Evolutionary conservation across 2,797 vertebrate genomes (phyloP), one percentile per base, ranked within the genome.

Genomic region (Pipistrellus nathusii): DNA sequence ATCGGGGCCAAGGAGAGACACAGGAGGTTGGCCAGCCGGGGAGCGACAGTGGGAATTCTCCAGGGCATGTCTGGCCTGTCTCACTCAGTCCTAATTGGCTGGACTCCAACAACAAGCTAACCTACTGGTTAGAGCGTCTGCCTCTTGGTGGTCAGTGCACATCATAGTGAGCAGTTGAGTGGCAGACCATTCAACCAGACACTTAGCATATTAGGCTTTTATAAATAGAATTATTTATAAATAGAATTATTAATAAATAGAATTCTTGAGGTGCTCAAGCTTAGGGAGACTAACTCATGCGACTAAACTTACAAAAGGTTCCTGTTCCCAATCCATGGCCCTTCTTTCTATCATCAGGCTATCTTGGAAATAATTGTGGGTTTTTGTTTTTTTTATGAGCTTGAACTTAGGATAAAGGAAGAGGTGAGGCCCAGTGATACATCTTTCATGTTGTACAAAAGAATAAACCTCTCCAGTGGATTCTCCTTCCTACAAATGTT

Each of bases 341-440:
- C 0, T 71, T 57, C 62, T 75, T 59, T 35, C 15, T 66, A 0
- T 93, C 62, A 57, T 88, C 38, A 78, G 66, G 46, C 41, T 85
- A 85, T 30, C 38, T 90, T 89, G 59, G 75, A 88, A 75, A 12
- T 85, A 80, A 83, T 27, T 93, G 35, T 92, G 35, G 1, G 13
- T 25, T 35, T 23, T 41, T 41, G 46, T 48, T 48, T 72, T 57
- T 72, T 57, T 83, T 21, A 4, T 86, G 51, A 88, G 4, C 48
- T 82, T 87, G 62, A 90, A 81, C 6, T 91, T 88, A 73, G 10
- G 4, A 64, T 78, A 86, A 95, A 91, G 41, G 77, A 82, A 75
- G 85, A 77, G 32, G 18, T 85, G 64, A 46, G 46, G 51, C 66
- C 18, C 35, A 41, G 7, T 62, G 48, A 25, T 73, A 38, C 2